Base-by-base conservation (phyloP, 2,797 vertebrate genomes). In the Acipenser oxyrinchus region DNA sequence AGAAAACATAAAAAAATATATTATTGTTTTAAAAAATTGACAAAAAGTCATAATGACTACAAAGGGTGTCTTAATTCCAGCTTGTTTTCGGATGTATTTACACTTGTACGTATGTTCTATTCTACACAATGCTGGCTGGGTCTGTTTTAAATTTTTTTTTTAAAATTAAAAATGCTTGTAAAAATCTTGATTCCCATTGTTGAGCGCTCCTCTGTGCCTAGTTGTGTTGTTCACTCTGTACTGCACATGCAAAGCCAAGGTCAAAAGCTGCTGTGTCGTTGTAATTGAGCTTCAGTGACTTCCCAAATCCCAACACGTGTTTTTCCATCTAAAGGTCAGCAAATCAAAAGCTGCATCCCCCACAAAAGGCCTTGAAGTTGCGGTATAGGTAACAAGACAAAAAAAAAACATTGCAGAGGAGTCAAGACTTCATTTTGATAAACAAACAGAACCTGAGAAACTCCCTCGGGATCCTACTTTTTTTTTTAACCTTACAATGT, bases 141-240 rank as follows among this genome's bases (percentile, higher is more conserved):
- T 18, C 18, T 18, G 18, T 18, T 18, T 18, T 18, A 18, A 18
- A 18, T 18, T 18, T 18, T 18, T 18, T 18, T 18, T 18, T 18
- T 18, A 1, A 1, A 18, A 18, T 18, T 18, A 18, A 18, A 18
- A 37, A 37, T 37, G 23, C 23, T 37, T 37, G 23, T 37, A 37
- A 37, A 37, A 4, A 37, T 37, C 23, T 37, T 37, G 23, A 37
- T 37, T 37, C 23, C 80, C 79, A 60, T 66, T 57, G 68, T 78
- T 82, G 76, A 70, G 70, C 57, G 51, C 18, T 53, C 61, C 66
- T 66, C 7, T 64, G 60, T 68, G 64, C 68, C 72, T 72, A 64
- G 66, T 63, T 69, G 63, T 48, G 12, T 49, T 61, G 37, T 71
- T 68, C 69, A 66, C 60, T 64, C 68, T 63, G 50, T 50, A 52